Evolutionary conservation across 2,113 vertebrate genomes (phyloP), one percentile per base, ranked within the genome.

Genomic region (Bubalus kerabau): DNA sequence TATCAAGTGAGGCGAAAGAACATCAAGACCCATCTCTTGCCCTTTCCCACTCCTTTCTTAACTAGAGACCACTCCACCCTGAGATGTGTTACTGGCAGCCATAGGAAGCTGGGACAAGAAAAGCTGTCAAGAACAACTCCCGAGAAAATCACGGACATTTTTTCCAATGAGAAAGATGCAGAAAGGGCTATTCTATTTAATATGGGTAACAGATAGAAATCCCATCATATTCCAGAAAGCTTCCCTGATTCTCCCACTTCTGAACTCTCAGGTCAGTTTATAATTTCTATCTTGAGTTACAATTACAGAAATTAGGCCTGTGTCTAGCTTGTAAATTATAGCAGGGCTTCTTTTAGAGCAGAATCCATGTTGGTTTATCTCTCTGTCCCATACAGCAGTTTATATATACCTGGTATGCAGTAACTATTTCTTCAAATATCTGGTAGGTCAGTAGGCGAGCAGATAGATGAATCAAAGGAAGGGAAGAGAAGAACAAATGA

Each of bases 1-100:
- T 97, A 97, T 92, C 95, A 93, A 97, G 93, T 80, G 90, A 96
- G 81, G 89, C 4, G 6, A 76, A 95, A 97, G 95, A 62, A 92
- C 2, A 0, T 54, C 40, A 46, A 59, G 96, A 48, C 86, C 81
- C 8, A 32, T 48, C 87, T 64, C 86, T 23, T 36, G 24, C 60
- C 91, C 50, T n/a, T 67, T 26, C 12, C 16, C 17, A 62, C 86
- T n/a, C 40, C 60, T 54, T 87, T 80, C 67, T 40, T 88, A 95
- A 95, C 76, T 96, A 90, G 62, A 40, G 86, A 64, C 74, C 59
- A 67, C 16, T 13, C 52, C 32, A 21, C 85, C 48, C 7, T 1
- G 6, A 57, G 36, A 80, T 3, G 24, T 46, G 54, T 78, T 56
- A 32, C 83, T 43, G 54, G 59, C 26, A 30, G 81, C 52, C 52